These are phyloP conservation scores for Drosophila nebulosa DNA, from an alignment of 1,140 invertebrate genomes.

Conservation along the genomic window DNA sequence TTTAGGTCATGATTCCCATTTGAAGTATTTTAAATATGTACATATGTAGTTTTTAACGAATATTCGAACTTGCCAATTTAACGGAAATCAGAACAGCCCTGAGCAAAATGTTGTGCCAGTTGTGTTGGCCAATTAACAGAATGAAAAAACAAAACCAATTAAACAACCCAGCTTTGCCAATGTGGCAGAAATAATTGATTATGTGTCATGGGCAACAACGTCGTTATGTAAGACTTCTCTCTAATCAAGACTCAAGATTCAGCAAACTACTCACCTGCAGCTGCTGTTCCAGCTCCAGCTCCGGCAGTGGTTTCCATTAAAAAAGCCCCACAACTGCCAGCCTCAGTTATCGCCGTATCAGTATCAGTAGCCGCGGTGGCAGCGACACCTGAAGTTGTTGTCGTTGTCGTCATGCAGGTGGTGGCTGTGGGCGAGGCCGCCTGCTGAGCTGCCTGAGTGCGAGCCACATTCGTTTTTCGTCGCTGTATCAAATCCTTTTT, in stretches of 20 bases:
- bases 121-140: conserved; percentile 1
- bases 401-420: background rate
- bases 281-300: conserved; percentile 17
- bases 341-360: background rate
- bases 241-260: background rate
- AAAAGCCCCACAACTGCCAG: conserved; percentile 56
- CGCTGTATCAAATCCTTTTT: conserved; percentile 88
- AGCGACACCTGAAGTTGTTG: background rate
- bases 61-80: background rate
- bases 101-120: background rate
- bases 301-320: conserved; percentile 9
- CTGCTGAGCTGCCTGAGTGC: conserved; percentile 51
- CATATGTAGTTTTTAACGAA: background rate
- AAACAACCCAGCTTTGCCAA: background rate
- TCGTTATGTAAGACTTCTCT: background rate
- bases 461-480: conserved; percentile 82
- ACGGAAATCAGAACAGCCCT: background rate
- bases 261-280: conserved; percentile 45
- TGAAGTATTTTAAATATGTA: background rate
- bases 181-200: conserved; percentile 6
- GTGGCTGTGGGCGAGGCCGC: conserved; percentile 32
- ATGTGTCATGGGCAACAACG: background rate
- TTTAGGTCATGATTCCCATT: background rate
- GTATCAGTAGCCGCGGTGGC: background rate
- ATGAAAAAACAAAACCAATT: background rate